These are phyloP conservation scores for Pao palembangensis DNA, from an alignment of 2,113 vertebrate species.

Conservation along the genomic window DNA sequence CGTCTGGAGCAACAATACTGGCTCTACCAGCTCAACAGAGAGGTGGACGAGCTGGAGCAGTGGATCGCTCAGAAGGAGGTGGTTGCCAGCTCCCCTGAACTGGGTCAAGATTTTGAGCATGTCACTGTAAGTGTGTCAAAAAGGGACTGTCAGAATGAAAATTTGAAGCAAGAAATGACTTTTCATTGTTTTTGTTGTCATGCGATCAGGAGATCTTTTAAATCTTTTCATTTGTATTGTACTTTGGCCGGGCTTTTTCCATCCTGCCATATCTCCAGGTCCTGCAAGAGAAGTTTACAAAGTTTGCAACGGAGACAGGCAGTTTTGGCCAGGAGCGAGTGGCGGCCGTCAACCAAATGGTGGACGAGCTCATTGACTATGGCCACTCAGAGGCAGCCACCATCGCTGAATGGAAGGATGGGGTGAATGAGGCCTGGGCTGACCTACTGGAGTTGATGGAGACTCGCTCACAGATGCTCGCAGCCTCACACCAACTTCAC, in stretches of 20 bases:
- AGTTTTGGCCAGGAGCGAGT: conserved; percentile 86
- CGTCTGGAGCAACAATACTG: conserved; percentile 94
- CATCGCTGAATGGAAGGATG: conserved; percentile 96
- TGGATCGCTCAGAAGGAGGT: conserved; percentile 96
- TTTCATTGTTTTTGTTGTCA: background rate
- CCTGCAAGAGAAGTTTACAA: conserved; percentile 93
- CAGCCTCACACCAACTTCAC: conserved; percentile 90
- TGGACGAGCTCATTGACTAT: conserved; percentile 93
- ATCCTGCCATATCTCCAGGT: conserved; percentile 50
- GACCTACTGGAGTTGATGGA: conserved; percentile 95
- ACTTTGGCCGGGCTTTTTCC: background rate
- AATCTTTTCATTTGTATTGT: no score
- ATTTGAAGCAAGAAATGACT: background rate
- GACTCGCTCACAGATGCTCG: conserved; percentile 88
- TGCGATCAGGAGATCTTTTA: no score
- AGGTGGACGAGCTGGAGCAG: conserved; percentile 94
- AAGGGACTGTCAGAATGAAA: background rate
- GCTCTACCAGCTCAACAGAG: conserved; percentile 91
- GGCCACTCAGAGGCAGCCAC: conserved; percentile 88
- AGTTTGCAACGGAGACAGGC: conserved; percentile 88
- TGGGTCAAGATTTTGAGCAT: conserved; percentile 94
- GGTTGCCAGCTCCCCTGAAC: conserved; percentile 89
- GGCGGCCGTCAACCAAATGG: conserved; percentile 92
- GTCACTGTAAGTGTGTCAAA: conserved; percentile 80
- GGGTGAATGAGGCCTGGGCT: conserved; percentile 93